These are phyloP conservation scores for Champsocephalus gunnari DNA, from an alignment of 2,797 vertebrate species.

Conservation along the genomic window DNA sequence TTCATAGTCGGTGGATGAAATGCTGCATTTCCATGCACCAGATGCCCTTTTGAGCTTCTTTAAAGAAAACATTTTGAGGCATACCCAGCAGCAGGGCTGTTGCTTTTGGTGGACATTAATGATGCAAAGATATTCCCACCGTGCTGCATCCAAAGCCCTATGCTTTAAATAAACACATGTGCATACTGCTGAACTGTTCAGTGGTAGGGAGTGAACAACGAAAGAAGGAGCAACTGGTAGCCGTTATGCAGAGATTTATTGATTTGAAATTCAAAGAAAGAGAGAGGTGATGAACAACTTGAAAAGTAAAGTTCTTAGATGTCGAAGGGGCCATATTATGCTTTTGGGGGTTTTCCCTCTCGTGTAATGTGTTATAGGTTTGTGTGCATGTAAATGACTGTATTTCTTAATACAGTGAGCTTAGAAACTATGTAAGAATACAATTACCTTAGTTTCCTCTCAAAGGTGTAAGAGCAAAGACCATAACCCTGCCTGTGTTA, in stretches of 20 bases:
- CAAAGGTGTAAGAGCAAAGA: conserved; percentile 13
- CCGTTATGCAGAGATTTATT: not conserved
- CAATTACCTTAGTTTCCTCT: conserved; percentile 14
- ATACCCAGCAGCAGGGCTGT: not conserved
- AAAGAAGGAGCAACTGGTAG: conserved; percentile 2
- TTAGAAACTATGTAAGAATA: not conserved
- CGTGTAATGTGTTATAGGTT: too few species aligned
- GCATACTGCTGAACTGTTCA: not conserved
- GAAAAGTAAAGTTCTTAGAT: not conserved
- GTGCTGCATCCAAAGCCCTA: not conserved
- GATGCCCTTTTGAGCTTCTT: conserved; percentile 28
- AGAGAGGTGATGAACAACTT: not conserved
- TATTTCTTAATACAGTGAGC: not conserved
- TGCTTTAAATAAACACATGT: not conserved
- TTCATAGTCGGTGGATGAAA: conserved; percentile 35
- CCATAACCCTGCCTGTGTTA: conserved; percentile 41
- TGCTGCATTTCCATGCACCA: conserved; percentile 8
- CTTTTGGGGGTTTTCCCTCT: too few species aligned
- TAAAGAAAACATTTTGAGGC: conserved; percentile 27
- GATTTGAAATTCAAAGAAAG: not conserved
- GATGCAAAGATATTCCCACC: conserved; percentile 31
- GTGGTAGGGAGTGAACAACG: not conserved
- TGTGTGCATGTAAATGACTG: not conserved
- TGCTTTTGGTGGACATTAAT: conserved; percentile 3
- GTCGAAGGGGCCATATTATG: too few species aligned